phyloP scores from a whole-genome alignment of 2,888 invertebrate genomes.

The Drosophila phalerata region DNA sequence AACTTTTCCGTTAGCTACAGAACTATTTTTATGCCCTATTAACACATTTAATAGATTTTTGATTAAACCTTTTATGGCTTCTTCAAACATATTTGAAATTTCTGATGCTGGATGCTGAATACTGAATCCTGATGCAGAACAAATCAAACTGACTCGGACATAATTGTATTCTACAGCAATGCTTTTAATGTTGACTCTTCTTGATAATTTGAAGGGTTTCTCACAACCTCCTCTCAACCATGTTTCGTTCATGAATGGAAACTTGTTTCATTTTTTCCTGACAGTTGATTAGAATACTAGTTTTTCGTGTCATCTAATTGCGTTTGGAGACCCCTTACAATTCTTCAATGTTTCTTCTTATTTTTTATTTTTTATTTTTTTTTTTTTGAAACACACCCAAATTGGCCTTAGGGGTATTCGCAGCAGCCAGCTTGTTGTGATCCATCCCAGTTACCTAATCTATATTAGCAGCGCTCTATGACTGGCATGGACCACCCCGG shows the following conservation, averaged over 20 bases:
- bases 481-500: constrained; percentile 69
- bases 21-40: neutral
- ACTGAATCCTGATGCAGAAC: no score
- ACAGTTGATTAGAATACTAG: constrained; percentile 18
- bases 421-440: constrained; percentile 11
- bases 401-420: constrained; percentile 7
- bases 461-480: constrained; percentile 69
- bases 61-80: neutral
- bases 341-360: neutral
- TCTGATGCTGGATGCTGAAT: neutral
- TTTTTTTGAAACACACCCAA: constrained; percentile 27
- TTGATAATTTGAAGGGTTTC: constrained; percentile 5
- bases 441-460: constrained; percentile 55
- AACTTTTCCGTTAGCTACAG: neutral
- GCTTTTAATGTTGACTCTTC: neutral
- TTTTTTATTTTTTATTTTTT: no score
- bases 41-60: neutral
- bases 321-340: neutral
- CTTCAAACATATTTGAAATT: neutral
- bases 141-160: neutral
- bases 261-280: constrained; percentile 2
- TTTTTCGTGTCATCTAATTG: constrained; percentile 12
- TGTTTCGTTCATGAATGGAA: neutral
- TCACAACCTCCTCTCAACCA: neutral
- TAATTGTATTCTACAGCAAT: neutral